Evolutionary conservation across 2,888 invertebrate species (phyloP).

Genomic region (Cheilosia soror): DNA sequence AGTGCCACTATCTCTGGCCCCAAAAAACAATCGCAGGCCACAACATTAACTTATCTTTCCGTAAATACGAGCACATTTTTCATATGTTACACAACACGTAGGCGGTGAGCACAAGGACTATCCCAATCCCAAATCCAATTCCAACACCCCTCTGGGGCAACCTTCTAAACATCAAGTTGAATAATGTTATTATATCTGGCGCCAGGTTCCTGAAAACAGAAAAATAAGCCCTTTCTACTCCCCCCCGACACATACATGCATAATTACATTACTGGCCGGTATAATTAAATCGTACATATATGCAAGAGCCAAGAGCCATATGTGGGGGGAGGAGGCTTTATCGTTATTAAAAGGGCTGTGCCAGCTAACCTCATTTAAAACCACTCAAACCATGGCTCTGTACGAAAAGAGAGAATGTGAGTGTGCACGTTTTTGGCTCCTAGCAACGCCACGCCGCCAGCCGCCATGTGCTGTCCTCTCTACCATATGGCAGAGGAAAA

Average conservation of each 20-base stretch:
- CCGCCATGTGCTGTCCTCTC: slow-evolving; percentile 2
- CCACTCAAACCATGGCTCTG: slow-evolving; percentile 1
- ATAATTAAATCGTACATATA: slow-evolving; percentile 30
- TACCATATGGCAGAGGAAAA: slow-evolving; percentile 42
- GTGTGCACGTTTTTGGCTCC: not conserved
- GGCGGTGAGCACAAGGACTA: slow-evolving; percentile 33
- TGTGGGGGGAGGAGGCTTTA: not conserved
- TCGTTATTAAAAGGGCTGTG: not conserved
- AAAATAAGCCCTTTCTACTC: not conserved
- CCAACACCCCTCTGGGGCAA: not conserved
- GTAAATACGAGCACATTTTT: not conserved
- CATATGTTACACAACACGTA: not conserved
- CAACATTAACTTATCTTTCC: not conserved
- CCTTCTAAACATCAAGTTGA: not conserved
- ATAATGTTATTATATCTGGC: slow-evolving; percentile 61
- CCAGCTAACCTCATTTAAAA: slow-evolving; percentile 7
- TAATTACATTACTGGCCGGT: slow-evolving; percentile 53
- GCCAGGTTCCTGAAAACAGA: slow-evolving; percentile 44
- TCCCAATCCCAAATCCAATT: slow-evolving; percentile 37
- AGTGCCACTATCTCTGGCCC: not conserved
- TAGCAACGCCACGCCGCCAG: slow-evolving; percentile 11
- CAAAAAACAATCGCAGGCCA: not conserved
- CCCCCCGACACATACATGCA: not conserved
- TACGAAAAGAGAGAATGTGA: not conserved
- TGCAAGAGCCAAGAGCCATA: not conserved